Conservation (phyloP, 2,888 invertebrate genomes). For the Bombylius discolor region DNA sequence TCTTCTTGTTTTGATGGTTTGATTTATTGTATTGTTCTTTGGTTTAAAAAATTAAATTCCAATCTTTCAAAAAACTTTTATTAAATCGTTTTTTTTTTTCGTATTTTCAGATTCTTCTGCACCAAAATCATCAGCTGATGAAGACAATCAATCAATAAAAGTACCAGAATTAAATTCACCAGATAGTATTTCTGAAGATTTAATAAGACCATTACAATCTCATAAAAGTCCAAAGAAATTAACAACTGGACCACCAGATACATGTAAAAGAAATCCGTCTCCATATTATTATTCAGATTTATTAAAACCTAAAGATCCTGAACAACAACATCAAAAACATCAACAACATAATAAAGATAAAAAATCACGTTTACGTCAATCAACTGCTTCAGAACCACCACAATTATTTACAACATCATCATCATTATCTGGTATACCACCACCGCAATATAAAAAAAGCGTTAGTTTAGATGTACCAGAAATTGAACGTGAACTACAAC, state of each 20-base stretch:
- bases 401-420: slow-evolving; percentile 30
- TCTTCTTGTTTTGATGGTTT: too few relatives aligned
- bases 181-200: slow-evolving; percentile 49
- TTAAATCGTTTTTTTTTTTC: too few relatives aligned
- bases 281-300: slow-evolving; percentile 75
- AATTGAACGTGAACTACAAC: slow-evolving; percentile 22
- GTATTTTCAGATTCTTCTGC: slow-evolving; percentile 37
- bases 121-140: slow-evolving; percentile 43
- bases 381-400: slow-evolving; percentile 39
- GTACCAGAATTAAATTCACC: slow-evolving; percentile 53
- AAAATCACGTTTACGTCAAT: slow-evolving; percentile 31
- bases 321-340: slow-evolving; percentile 1
- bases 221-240: slow-evolving; percentile 33
- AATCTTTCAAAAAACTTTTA: too few relatives aligned
- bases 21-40: too few relatives aligned
- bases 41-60: too few relatives aligned
- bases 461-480: slow-evolving; percentile 61
- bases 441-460: slow-evolving; percentile 51
- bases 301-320: slow-evolving; percentile 38
- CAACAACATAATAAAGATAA: slow-evolving; percentile 19
- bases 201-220: slow-evolving; percentile 36
- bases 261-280: slow-evolving; percentile 54
- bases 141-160: slow-evolving; percentile 38
- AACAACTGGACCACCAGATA: slow-evolving; percentile 19
- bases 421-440: slow-evolving; percentile 16